Conservation (phyloP, 2,797 vertebrate genomes). For the Anomalospiza imberbis region DNA sequence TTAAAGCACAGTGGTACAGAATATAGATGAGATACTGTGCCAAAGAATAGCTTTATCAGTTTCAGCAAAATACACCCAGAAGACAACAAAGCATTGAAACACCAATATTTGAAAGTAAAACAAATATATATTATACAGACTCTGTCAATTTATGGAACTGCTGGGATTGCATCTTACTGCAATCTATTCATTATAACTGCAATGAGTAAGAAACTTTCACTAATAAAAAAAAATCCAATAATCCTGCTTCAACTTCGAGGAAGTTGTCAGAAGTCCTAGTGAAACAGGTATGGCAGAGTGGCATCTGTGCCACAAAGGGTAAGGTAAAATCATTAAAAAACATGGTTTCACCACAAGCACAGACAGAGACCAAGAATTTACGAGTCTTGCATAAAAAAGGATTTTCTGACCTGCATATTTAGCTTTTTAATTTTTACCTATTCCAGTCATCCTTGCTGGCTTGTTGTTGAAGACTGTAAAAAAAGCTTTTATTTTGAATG, state of each 20-base stretch:
- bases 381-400: neutral
- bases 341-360: neutral
- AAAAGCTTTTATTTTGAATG: neutral
- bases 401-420: neutral
- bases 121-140: neutral
- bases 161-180: neutral
- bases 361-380: neutral
- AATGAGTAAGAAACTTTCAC: neutral
- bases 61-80: conserved; percentile 12
- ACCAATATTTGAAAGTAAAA: conserved; percentile 8
- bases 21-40: neutral
- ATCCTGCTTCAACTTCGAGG: neutral
- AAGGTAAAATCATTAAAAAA: neutral
- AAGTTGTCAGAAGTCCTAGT: neutral
- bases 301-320: neutral
- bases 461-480: neutral
- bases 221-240: neutral
- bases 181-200: neutral
- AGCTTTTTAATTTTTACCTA: neutral
- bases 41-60: neutral
- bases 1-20: conserved; percentile 6
- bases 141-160: neutral
- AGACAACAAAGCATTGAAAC: neutral
- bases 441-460: neutral
- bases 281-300: neutral